Evolutionary conservation across 2,888 invertebrate genomes (phyloP), one percentile per base, ranked within the genome.

Genomic region (Metellina segmentata): DNA sequence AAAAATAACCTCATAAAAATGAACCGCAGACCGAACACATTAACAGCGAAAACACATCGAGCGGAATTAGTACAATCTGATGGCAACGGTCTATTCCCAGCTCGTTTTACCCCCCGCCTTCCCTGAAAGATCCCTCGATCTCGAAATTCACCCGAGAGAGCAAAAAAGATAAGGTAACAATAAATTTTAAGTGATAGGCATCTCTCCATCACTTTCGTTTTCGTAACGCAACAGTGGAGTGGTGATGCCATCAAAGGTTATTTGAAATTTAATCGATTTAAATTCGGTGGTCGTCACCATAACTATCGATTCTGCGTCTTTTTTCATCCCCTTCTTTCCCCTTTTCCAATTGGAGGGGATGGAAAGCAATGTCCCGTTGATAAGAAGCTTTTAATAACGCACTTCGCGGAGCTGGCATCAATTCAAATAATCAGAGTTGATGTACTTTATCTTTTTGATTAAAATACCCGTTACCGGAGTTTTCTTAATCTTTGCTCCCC

Each of bases 181-280:
- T 87, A 78, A 87, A 87, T 87, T 34, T 87, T 52, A 48, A 53
- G 13, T 51, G 87, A 87, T 87, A 81, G n/a, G 8, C 77, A 87
- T 87, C 87, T 79, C 20, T n/a, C 78, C 49, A 72, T 87, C 81
- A 34, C 87, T 72, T 79, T 72, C 51, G 16, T 72, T 78, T 79
- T 71, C 51, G 48, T 51, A 82, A 51, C 34, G 72, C 61, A 88
- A 61, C 81, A 49, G 75, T 69, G 53, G 74, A 74, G 83, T 52
- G 52, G 13, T 69, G 88, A 51, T 52, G 75, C 88, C 88, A 49
- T 88, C 69, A 88, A 81, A 88, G 81, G 75, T 81, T 81, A 81
- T 88, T 88, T n/a, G 88, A 81, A 88, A 81, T 88, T 88, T 88
- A 88, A 88, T 81, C 88, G 88, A 88, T 88, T 88, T 88, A 88